Conservation (phyloP, 2,888 invertebrate species). For the Drosophila leonis region DNA sequence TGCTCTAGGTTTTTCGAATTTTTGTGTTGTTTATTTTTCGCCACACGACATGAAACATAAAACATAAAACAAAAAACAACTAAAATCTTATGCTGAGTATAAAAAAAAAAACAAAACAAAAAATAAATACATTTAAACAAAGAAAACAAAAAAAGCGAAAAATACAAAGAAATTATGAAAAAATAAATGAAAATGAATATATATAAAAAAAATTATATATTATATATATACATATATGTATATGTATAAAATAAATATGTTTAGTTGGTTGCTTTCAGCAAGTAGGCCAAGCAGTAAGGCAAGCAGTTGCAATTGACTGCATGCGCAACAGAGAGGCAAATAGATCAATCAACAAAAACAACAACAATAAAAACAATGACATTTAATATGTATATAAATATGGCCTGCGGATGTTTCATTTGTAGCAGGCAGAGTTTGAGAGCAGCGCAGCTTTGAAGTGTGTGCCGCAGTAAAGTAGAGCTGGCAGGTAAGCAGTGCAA, state of each 20-base stretch:
- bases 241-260: slow-evolving; percentile 31
- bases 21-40: slow-evolving; percentile 49
- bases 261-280: slow-evolving; percentile 67
- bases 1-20: slow-evolving; percentile 64
- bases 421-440: slow-evolving; percentile 20
- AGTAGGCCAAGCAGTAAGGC: slow-evolving; percentile 22
- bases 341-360: slow-evolving; percentile 65
- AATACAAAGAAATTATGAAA: slow-evolving; percentile 26
- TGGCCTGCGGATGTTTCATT: slow-evolving; percentile 8
- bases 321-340: slow-evolving; percentile 39
- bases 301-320: slow-evolving; percentile 14
- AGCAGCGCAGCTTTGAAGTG: too few species aligned
- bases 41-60: slow-evolving; percentile 62
- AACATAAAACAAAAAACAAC: slow-evolving; percentile 49
- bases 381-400: slow-evolving; percentile 45
- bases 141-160: slow-evolving; percentile 30
- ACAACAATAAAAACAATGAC: slow-evolving; percentile 62
- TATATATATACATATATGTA: slow-evolving; percentile 11
- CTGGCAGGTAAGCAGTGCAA: not conserved
- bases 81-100: slow-evolving; percentile 77
- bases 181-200: slow-evolving; percentile 65
- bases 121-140: slow-evolving; percentile 66
- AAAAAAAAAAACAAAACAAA: slow-evolving; percentile 60
- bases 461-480: too few species aligned
- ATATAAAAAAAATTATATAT: slow-evolving; percentile 49